Evolutionary conservation across 2,888 invertebrate genomes (phyloP).

Genomic region (Perdita meconis): DNA sequence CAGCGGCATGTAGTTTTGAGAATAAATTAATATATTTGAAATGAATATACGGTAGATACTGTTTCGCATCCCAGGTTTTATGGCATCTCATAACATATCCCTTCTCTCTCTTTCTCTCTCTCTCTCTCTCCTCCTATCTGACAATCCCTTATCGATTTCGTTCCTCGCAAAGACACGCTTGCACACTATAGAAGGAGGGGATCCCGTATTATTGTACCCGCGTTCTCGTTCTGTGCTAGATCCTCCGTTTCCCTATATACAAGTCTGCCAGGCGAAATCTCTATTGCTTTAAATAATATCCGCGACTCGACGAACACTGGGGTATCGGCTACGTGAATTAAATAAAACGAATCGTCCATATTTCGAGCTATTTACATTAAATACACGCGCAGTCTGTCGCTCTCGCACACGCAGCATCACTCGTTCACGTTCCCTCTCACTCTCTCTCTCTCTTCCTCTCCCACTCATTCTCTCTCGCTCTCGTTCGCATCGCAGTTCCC

Average conservation of each 20-base stretch:
- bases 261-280: constrained; percentile 66
- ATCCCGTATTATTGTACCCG: constrained; percentile 57
- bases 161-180: constrained; percentile 13
- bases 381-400: constrained; percentile 73
- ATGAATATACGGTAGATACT: constrained; percentile 83
- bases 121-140: constrained; percentile 17
- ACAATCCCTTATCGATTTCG: constrained; percentile 4
- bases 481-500: neutral
- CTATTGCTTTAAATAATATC: constrained; percentile 83
- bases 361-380: constrained; percentile 80
- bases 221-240: constrained; percentile 40
- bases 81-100: constrained; percentile 75
- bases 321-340: constrained; percentile 71
- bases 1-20: constrained; percentile 76
- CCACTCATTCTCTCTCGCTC: neutral
- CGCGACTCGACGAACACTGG: constrained; percentile 79
- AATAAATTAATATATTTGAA: constrained; percentile 84
- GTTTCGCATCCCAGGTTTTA: constrained; percentile 79
- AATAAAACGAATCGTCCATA: constrained; percentile 72
- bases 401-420: constrained; percentile 37
- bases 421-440: constrained; percentile 15
- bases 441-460: constrained; percentile 12
- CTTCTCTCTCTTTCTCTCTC: constrained; percentile 15
- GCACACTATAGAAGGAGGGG: constrained; percentile 25
- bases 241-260: constrained; percentile 58